Evolutionary conservation across 2,888 invertebrate genomes (phyloP), one percentile per base, ranked within the genome.

Genomic region (Dioctria rufipes): DNA sequence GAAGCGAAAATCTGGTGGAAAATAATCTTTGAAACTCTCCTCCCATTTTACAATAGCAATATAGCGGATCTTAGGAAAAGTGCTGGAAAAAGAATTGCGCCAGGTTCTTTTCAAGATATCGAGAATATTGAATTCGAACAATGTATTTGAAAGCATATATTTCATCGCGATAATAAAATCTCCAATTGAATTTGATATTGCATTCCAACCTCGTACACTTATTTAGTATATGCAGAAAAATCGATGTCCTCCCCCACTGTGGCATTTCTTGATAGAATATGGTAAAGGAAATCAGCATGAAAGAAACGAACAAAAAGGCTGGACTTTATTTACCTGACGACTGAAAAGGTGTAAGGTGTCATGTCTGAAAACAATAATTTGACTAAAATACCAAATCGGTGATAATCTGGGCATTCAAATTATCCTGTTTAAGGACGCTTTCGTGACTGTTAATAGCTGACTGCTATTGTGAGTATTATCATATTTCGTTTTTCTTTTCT

Each of bases 351-450:
- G 25, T 13, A 60, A 43, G 25, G 13, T 60, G n/a, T 75, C 58
- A 61, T 58, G 43, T 61, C 37, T 58, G 43, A 43, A 25, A 75
- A 25, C 60, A 58, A 75, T 75, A 58, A 75, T 58, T 60, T 75
- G 4, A 5, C 60, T 39, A 42, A 61, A 61, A 61, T 63, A 78
- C 78, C 78, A 61, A 78, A 78, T 78, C 65, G 78, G 78, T 39
- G 78, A 78, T 78, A 78, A 78, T 78, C 60, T 25, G 13, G 40
- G 51, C 78, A 51, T 78, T 78, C 51, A 61, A 78, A 78, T 63
- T 78, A 78, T n/a, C 46, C 51, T 46, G 8, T 46, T 65, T 39
- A 78, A 61, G 65, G 63, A 78, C 61, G 9, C 49, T 78, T 78
- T 78, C 78, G 78, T 78, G 78, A 78, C 78, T 78, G 37, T 11